Evolutionary conservation across 2,113 vertebrate genomes (phyloP).

Genomic region (Seriola aureovittata): DNA sequence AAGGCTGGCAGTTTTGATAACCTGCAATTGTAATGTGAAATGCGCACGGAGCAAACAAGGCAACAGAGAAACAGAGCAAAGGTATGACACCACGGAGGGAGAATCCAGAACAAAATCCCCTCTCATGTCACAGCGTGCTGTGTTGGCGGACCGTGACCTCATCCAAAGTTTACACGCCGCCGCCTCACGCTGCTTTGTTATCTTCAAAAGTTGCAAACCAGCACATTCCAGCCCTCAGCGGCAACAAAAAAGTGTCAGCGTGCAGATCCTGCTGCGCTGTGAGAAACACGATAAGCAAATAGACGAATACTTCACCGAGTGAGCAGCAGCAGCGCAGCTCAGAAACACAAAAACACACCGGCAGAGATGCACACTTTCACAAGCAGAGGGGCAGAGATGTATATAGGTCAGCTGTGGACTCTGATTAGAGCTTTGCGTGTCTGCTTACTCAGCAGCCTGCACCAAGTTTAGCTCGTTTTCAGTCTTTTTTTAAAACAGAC

Average conservation of each 20-base stretch:
- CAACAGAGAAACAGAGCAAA: conserved; percentile 39
- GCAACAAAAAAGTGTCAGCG: conserved; percentile 55
- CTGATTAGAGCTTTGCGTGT: conserved; percentile 61
- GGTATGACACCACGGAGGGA: conserved; percentile 74
- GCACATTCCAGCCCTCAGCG: conserved; percentile 77
- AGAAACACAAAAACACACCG: conserved; percentile 26
- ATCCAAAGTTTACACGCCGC: conserved; percentile 75
- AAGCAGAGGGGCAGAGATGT: conserved; percentile 48
- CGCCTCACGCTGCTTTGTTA: conserved; percentile 79
- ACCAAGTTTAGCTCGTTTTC: conserved; percentile 77
- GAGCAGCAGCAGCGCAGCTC: conserved; percentile 17
- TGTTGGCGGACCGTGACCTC: conserved; percentile 82
- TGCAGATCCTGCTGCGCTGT: conserved; percentile 59
- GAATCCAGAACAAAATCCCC: conserved; percentile 82
- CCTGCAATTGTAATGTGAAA: conserved; percentile 55
- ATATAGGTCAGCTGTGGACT: conserved; percentile 69
- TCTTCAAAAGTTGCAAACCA: conserved; percentile 79
- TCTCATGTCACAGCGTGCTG: conserved; percentile 74
- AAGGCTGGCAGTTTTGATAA: conserved; percentile 48
- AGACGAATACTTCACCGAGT: conserved; percentile 28
- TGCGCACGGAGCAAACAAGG: conserved; percentile 50
- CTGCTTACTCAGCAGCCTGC: conserved; percentile 82
- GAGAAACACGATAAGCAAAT: conserved; percentile 59
- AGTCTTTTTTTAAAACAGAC: conserved; percentile 84
- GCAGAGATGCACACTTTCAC: conserved; percentile 24